Evolutionary conservation across 1,140 invertebrate genomes (phyloP), one percentile per base, ranked within the genome.

Genomic region (Trichonephila inaurata): DNA sequence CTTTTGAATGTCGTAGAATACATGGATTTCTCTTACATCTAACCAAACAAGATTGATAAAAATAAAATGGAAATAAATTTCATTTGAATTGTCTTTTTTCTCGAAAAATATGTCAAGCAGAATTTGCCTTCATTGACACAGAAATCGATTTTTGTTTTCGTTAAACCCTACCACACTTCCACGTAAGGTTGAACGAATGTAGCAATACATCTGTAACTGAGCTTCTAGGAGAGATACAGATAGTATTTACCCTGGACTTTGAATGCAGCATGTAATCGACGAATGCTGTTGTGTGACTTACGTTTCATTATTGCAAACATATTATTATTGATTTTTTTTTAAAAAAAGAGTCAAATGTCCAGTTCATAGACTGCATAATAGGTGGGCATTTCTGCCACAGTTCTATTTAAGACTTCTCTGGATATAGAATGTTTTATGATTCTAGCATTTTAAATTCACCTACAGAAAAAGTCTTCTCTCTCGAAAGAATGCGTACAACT

Each of bases 301-400:
- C 58, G 19, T 91, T 82, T 89, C 69, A 64, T 91, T 91, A 91
- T 91, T 91, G 89, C 89, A 66, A 85, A 85, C 51, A 85, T 60
- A 60, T 85, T 85, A 24, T 33, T 85, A 85, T 85, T 21, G 10
- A 85, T 85, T 58, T 85, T 58, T 28, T 28, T 85, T 58, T 60
- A 85, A 40, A 51, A 51, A 85, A 85, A 85, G 60, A 85, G 72
- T 40, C 72, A 40, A 77, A 77, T 28, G 16, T 6, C 14, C 28
- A 40, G 72, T 77, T 40, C 18, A 77, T 77, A 77, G 72, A 28
- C 6, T 77, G 72, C 7, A 33, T 33, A 77, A 77, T 33, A 77
- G 28, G 33, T 77, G 72, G 33, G 72, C 72, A 40, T 77, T 77
- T 77, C 72, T 77, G 72, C 28, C 14, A 18, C 72, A 77, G 28